Base-by-base conservation (phyloP, 2,113 vertebrate species). In the Chascanopsetta lugubris region DNA sequence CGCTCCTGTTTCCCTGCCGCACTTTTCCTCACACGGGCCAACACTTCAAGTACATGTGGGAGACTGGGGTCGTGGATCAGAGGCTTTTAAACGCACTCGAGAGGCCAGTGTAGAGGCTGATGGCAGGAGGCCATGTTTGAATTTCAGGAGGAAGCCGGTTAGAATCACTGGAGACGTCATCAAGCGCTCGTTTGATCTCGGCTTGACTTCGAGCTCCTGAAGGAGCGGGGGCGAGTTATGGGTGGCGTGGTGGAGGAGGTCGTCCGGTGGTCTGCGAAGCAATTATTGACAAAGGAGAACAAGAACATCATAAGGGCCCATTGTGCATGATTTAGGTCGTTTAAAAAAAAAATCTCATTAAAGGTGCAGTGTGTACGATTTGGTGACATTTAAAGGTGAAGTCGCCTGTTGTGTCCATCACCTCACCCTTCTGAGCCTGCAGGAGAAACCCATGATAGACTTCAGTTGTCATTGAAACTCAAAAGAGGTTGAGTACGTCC, bases 91-190 rank as follows among this genome's bases (percentile, higher is more conserved):
- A 56, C 10, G 1, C 18, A 66, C 21, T 25, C 29, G 56, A 58
- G 56, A 58, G 27, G 50, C 22, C 25, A 4, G 4, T 17, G 40
- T 15, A 9, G 7, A 15, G 21, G 9, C 20, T 40, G 48, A 27
- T 17, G 8, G 45, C 29, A 27, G n/a, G 29, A 27, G 46, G 49
- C 11, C 49, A 36, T 32, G 50, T 58, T 42, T 32, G 59, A 48
- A 27, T 74, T 48, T 64, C 21, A 25, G 32, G 45, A 43, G 53
- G 6, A 38, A 73, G 57, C 21, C 18, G 0, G 10, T 9, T 11
- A 48, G 15, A 72, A 59, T 50, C 64, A 29, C 56, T 67, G 50
- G 60, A 61, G 77, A 57, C 57, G 43, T 45, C 34, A 34, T 53
- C 18, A 62, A 7, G 34, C n/a, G 17, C 38, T n/a, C 7, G 7